Evolutionary conservation across 2,797 vertebrate species (phyloP), one percentile per base, ranked within the genome.

Genomic region (Lagorchestes hirsutus): DNA sequence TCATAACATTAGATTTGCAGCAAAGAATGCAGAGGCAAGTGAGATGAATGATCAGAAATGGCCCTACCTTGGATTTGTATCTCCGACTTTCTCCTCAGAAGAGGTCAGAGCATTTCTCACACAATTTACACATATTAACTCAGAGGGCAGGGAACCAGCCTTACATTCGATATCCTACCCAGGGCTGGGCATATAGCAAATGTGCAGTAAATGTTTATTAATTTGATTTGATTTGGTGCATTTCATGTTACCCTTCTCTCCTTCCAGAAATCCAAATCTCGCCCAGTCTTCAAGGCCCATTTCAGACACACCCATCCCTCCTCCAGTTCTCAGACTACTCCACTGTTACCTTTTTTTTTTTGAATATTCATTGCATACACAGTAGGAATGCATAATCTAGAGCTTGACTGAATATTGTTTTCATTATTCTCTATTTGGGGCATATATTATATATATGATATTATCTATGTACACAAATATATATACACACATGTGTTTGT

Each of bases 11-110:
- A 95, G 62, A 91, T 28, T 93, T 54, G 14, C 22, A 29, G 82
- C 74, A 93, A 87, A 94, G 28, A 22, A 93, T 93, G 93, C 46
- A 74, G 34, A 56, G 67, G 59, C 54, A 74, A 58, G 55, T 56
- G 28, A 93, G 24, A 93, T 54, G 82, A n/a, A 93, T n/a, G 24
- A 90, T 91, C 57, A 52, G 1, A 91, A 91, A 18, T 14, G 57
- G 28, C 52, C 34, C 54, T n/a, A 93, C 40, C 29, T 54, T 54
- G 62, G 50, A 4, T 90, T 34, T 93, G 54, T n/a, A 58, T 90
- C 87, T 34, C 90, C 56, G 93, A 10, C 52, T n/a, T 9, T 1
- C 0, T 34, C 5, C 50, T 95, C 18, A 54, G 59, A 57, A 92
- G 52, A 58, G 3, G 92, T 74, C 46, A 28, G 54, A 58, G 29